Conservation (phyloP, 2,888 invertebrate genomes). For the Drosophila glabriapex region DNA sequence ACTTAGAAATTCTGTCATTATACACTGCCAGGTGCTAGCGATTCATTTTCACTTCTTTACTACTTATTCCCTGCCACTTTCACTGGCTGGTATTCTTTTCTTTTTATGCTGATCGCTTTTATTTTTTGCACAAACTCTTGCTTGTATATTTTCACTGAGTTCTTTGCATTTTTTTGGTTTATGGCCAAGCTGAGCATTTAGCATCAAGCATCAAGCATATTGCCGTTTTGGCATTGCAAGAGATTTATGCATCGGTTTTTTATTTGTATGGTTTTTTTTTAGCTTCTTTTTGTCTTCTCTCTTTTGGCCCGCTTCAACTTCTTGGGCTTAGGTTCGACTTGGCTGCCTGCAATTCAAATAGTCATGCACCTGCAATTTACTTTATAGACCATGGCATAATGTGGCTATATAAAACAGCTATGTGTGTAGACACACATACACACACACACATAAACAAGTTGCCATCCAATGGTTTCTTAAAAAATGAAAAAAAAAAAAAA, state of each 20-base stretch:
- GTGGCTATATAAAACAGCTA: conserved; percentile 61
- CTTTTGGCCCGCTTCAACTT: conserved; percentile 48
- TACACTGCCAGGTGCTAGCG: not conserved
- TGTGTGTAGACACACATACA: conserved; percentile 19
- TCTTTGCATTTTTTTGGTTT: conserved; percentile 11
- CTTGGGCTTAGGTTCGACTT: conserved; percentile 43
- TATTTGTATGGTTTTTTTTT: conserved; percentile 7
- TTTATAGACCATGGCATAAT: conserved; percentile 85
- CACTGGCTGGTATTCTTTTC: conserved; percentile 11
- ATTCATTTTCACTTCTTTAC: conserved; percentile 8
- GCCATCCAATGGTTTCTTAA: conserved; percentile 61
- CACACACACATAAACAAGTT: conserved; percentile 56
- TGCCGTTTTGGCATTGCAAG: conserved; percentile 66
- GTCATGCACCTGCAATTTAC: conserved; percentile 85
- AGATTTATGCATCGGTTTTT: conserved; percentile 67
- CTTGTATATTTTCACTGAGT: not conserved
- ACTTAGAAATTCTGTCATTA: not conserved
- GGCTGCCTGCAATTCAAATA: conserved; percentile 77
- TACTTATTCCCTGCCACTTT: conserved; percentile 16
- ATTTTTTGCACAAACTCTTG: not conserved
- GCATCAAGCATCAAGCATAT: conserved; percentile 64
- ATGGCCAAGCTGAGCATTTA: conserved; percentile 31
- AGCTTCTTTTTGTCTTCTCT: conserved; percentile 29
- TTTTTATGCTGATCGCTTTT: not conserved
- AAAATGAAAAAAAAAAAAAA: conserved; percentile 30